A percentile compares a stretch with the other conserved stretches of the same genome.
phyloP scores from a whole-genome alignment of 2,888 invertebrate genomes.

The Leptinotarsa haldemani region DNA sequence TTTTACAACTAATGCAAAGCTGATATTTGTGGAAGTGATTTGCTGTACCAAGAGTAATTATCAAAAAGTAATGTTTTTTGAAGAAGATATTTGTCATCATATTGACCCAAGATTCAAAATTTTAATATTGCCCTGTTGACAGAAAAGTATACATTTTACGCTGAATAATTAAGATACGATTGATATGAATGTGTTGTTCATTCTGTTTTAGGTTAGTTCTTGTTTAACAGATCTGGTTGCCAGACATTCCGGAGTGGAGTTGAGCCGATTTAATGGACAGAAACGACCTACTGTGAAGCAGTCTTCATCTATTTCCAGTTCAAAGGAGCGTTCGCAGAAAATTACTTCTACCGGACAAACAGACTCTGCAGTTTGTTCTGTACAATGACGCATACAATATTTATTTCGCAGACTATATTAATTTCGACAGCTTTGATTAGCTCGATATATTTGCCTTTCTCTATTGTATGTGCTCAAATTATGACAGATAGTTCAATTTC shows the following conservation, averaged over 20 bases:
- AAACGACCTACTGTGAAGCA: conserved; percentile 74
- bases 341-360: conserved; percentile 26
- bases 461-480: too few relatives aligned
- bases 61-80: too few relatives aligned
- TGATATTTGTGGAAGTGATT: too few relatives aligned
- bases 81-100: too few relatives aligned
- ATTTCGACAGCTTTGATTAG: too few relatives aligned
- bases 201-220: conserved; percentile 70
- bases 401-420: not conserved
- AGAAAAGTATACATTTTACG: too few relatives aligned
- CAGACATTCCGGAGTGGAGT: conserved; percentile 73
- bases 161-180: not conserved
- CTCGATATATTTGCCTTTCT: too few relatives aligned
- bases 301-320: conserved; percentile 69
- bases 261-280: conserved; percentile 76
- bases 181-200: not conserved
- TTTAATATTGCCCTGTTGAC: too few relatives aligned
- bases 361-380: conserved; percentile 46
- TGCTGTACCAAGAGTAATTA: too few relatives aligned
- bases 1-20: too few relatives aligned
- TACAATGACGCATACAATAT: conserved; percentile 37
- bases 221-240: conserved; percentile 79
- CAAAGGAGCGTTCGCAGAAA: conserved; percentile 26
- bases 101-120: too few relatives aligned
- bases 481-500: too few relatives aligned